These are phyloP conservation scores for Penaeus vannamei DNA, from an alignment of 1,140 invertebrate species.

Conservation along the genomic window DNA sequence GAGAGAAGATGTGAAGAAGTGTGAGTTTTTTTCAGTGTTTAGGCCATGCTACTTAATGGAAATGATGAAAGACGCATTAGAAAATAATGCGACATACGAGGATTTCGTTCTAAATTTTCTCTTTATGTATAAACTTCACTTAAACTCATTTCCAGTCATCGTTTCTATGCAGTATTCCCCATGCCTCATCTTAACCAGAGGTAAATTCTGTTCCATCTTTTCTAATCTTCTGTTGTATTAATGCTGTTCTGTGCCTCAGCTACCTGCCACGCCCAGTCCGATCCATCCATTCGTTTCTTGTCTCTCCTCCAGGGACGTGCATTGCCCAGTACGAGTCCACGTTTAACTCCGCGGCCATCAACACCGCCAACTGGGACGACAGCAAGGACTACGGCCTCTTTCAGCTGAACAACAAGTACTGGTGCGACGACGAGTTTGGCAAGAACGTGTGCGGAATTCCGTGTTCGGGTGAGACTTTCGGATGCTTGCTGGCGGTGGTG, in stretches of 20 bases:
- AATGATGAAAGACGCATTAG: not conserved
- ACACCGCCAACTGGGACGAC: constrained; percentile 60
- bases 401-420: constrained; percentile 66
- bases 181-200: not conserved
- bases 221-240: too few species aligned
- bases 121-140: too few species aligned
- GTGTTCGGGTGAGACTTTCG: constrained; percentile 45
- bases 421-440: constrained; percentile 54
- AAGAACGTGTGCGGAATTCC: constrained; percentile 60
- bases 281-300: too few species aligned
- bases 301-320: constrained; percentile 56
- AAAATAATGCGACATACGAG: too few species aligned
- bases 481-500: not conserved
- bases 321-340: constrained; percentile 66
- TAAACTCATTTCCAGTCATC: not conserved
- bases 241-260: not conserved
- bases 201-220: too few species aligned
- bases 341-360: constrained; percentile 63
- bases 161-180: not conserved
- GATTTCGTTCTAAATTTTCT: too few species aligned
- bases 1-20: constrained; percentile 44
- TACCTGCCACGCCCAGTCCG: not conserved
- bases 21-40: constrained; percentile 37
- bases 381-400: constrained; percentile 67
- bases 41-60: not conserved